phyloP scores from a whole-genome alignment of 2,888 invertebrate genomes.

The Drosophila kambysellisi region DNA sequence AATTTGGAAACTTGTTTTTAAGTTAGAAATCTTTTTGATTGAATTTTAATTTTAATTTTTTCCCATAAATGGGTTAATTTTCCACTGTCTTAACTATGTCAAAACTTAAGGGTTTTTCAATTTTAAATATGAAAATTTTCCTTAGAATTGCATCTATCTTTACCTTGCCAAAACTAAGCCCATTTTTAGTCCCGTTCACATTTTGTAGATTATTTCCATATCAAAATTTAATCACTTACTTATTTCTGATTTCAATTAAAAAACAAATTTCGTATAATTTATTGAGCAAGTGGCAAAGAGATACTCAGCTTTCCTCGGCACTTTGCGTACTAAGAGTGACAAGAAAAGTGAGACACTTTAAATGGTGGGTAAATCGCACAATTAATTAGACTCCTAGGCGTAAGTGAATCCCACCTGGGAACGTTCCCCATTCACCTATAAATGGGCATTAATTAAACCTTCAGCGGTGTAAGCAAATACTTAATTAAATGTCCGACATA shows the following conservation, averaged over 20 bases:
- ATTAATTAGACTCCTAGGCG: conserved; percentile 32
- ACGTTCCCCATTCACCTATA: conserved; percentile 18
- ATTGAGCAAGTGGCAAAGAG: conserved; percentile 8
- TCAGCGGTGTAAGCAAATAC: conserved; percentile 58
- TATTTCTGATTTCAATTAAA: neutral
- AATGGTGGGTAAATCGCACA: conserved; percentile 52
- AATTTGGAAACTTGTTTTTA: neutral
- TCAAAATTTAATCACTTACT: neutral
- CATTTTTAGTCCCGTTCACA: neutral
- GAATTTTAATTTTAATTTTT: neutral
- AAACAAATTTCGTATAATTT: conserved; percentile 1
- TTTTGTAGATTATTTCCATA: neutral
- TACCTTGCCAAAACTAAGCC: neutral
- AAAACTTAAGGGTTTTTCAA: neutral
- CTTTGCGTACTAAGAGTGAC: neutral
- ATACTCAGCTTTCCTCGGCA: neutral
- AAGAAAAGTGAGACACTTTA: neutral
- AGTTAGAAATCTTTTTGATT: neutral
- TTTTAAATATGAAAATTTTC: neutral
- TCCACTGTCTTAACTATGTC: too few relatives aligned
- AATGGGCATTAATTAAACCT: conserved; percentile 65
- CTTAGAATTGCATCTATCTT: too few relatives aligned
- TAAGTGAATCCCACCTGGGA: conserved; percentile 30
- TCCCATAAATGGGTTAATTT: too few relatives aligned
- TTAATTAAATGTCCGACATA: conserved; percentile 9